phyloP scores from a whole-genome alignment of 2,888 invertebrate genomes.

The Phlogophora meticulosa region DNA sequence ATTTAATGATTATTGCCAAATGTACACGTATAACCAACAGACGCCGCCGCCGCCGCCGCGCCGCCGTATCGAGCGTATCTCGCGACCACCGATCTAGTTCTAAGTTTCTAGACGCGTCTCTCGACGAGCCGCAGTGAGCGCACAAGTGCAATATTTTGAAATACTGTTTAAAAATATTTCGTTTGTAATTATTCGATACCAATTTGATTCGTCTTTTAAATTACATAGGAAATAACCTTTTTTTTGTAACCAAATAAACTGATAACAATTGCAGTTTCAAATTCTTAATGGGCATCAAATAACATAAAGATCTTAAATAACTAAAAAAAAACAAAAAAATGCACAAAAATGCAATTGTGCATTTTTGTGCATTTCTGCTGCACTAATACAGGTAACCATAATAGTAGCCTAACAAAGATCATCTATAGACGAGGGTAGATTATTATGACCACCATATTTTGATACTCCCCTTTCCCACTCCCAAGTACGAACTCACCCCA shows the following conservation, averaged over 20 bases:
- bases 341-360: slow-evolving; percentile 8
- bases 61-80: no score
- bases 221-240: no score
- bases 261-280: no score
- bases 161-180: background rate
- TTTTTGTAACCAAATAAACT: no score
- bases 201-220: background rate
- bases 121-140: background rate
- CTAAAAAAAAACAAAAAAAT: background rate
- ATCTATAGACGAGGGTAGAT: no score
- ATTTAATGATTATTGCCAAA: background rate
- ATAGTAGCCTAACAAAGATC: background rate
- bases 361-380: background rate
- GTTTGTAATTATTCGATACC: background rate
- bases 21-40: no score
- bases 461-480: background rate
- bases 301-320: background rate
- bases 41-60: no score
- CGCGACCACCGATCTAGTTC: slow-evolving; percentile 2
- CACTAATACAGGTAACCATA: background rate
- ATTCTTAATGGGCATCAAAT: background rate
- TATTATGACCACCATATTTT: background rate
- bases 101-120: slow-evolving; percentile 29
- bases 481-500: background rate
- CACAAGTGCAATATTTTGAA: background rate